Base-by-base conservation (phyloP, 1,140 invertebrate genomes). In the Tetragonula clypearis region DNA sequence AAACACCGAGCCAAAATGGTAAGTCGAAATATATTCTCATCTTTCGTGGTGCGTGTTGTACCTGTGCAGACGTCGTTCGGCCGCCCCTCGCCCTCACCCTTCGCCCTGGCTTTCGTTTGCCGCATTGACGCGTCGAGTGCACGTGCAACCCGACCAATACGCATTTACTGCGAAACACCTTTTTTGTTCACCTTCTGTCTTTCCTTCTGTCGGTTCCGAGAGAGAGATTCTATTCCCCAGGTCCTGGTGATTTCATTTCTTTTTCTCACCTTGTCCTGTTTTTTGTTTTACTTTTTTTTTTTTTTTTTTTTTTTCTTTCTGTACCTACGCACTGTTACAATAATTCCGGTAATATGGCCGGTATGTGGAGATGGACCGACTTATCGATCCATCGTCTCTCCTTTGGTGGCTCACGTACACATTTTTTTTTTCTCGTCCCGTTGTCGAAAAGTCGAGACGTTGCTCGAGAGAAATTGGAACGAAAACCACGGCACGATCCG, bases 1-100 rank as follows among this genome's bases (percentile, higher is more conserved):
- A 26, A 62, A 62, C 60, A 62, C 60, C 69, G 60, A 73, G 69
- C 78, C 84, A 88, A 75, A 69, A 90, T 90, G 89, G 88, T 90
- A 90, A 90, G 89, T 87, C 69, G 26, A 21, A 21, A 15, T 26
- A 72, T 26, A 23, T 41, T 41, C 60, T 14, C 11, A n/a, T 83
- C 35, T 76, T 76, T 65, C 9, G 30, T 56, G 81, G 21, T 69
- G 60, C 66, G 79, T 81, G 49, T 80, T 81, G 49, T 80, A 53
- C 78, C 69, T 79, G 69, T 58, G 66, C 62, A 35, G 68, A 72
- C 79, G 60, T 86, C 79, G 60, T 8, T 49, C 60, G 15, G 21
- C 66, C 21, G 71, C 75, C 71, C 75, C 87, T 84, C 68, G 49
- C 82, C 75, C 76, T 84, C 68, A 56, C 72, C 76, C 62, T 82